These are phyloP conservation scores for Xylocampa areola DNA, from an alignment of 2,888 invertebrate species.

Conservation along the genomic window DNA sequence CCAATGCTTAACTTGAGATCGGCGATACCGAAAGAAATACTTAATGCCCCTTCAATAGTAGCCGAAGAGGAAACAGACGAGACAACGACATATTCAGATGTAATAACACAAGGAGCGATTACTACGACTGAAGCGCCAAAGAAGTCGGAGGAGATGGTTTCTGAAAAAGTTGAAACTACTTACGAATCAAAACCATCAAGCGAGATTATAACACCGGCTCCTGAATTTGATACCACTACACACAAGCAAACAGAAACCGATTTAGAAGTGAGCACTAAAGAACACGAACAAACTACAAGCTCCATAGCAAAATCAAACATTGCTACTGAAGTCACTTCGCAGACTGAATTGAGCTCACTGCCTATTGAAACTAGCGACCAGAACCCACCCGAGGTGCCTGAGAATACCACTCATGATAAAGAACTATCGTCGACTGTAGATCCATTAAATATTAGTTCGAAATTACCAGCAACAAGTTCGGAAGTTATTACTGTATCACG, in stretches of 20 bases:
- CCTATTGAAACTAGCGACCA: constrained; percentile 85
- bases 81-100: constrained; percentile 26
- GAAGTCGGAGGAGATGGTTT: constrained; percentile 45
- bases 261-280: constrained; percentile 53
- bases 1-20: constrained; percentile 80
- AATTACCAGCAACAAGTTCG: constrained; percentile 63
- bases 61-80: constrained; percentile 72
- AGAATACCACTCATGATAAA: constrained; percentile 70
- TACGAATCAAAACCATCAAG: constrained; percentile 44
- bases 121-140: constrained; percentile 51
- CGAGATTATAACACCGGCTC: constrained; percentile 41
- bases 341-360: constrained; percentile 82
- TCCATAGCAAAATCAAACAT: constrained; percentile 72
- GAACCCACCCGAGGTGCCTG: constrained; percentile 78
- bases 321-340: constrained; percentile 80
- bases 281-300: constrained; percentile 70
- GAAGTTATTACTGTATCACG: constrained; percentile 72
- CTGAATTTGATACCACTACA: constrained; percentile 54
- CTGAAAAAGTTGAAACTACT: constrained; percentile 26
- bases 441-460: constrained; percentile 63
- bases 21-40: constrained; percentile 79
- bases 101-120: constrained; percentile 13
- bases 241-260: constrained; percentile 47
- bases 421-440: constrained; percentile 66
- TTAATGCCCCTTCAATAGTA: constrained; percentile 72